A percentile compares a stretch with the other conserved stretches of the same genome.
Evolutionary conservation across 2,797 vertebrate species (phyloP).

Genomic region (Coccyzus lansbergi): DNA sequence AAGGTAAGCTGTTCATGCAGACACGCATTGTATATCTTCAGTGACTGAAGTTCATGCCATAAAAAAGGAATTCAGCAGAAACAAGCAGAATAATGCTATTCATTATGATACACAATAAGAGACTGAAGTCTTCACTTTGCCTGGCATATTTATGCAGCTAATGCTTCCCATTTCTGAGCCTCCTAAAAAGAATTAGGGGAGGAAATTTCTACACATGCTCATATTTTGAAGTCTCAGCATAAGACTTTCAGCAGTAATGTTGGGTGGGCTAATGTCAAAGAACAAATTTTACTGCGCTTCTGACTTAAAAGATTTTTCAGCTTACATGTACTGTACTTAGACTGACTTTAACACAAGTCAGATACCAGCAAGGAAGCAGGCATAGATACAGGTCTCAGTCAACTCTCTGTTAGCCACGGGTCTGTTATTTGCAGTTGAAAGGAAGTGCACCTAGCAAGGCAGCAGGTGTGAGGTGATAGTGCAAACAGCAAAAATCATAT

Average conservation of each 20-base stretch:
- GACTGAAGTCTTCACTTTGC: neutral
- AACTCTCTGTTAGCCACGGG: neutral
- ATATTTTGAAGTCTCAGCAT: neutral
- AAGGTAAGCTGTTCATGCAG: neutral
- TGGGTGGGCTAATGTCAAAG: neutral
- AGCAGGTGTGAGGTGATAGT: neutral
- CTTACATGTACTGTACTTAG: neutral
- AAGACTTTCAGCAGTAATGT: neutral
- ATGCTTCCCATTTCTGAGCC: neutral
- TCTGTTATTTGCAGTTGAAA: neutral
- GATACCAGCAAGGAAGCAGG: neutral
- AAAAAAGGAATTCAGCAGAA: neutral
- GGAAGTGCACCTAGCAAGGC: neutral
- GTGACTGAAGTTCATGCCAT: neutral
- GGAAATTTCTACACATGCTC: neutral
- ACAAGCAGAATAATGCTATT: neutral
- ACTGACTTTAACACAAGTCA: neutral
- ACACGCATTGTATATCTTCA: neutral
- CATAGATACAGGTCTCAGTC: neutral
- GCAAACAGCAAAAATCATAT: neutral
- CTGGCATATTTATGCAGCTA: neutral
- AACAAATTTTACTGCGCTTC: neutral
- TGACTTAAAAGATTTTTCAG: neutral
- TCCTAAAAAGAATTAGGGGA: neutral
- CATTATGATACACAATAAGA: neutral